These are phyloP conservation scores for Lordiphosa stackelbergi DNA, from an alignment of 1,140 invertebrate genomes.

Conservation along the genomic window DNA sequence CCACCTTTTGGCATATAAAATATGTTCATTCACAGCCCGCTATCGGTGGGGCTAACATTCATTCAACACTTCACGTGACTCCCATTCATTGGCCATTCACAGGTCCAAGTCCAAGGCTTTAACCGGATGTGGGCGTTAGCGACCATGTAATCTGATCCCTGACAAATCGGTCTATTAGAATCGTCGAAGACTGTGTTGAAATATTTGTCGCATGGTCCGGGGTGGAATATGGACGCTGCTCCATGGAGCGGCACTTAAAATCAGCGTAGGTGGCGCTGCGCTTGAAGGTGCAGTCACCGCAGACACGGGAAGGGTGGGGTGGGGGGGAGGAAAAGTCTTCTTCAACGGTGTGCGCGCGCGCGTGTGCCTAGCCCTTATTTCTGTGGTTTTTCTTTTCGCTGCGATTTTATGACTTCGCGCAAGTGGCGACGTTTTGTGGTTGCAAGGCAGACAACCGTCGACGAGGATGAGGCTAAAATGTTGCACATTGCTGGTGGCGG, in stretches of 20 bases:
- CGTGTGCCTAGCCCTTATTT: slow-evolving; percentile 77
- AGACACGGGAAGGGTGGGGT: slow-evolving; percentile 14
- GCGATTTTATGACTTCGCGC: slow-evolving; percentile 67
- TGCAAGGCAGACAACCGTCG: slow-evolving; percentile 56
- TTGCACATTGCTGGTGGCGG: slow-evolving; percentile 62
- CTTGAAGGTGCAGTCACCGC: slow-evolving; percentile 15
- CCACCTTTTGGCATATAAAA: slow-evolving; percentile 25
- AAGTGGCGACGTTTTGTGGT: slow-evolving; percentile 76
- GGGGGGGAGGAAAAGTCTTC: slow-evolving; percentile 25
- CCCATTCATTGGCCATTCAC: slow-evolving; percentile 28
- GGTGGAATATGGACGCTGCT: slow-evolving; percentile 15
- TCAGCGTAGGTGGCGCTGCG: slow-evolving; percentile 71
- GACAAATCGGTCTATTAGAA: slow-evolving; percentile 77
- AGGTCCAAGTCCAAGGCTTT: slow-evolving; percentile 23
- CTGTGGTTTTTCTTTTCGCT: slow-evolving; percentile 22
- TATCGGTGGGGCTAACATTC: slow-evolving; percentile 37
- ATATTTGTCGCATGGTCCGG: slow-evolving; percentile 71
- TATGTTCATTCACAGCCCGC: slow-evolving; percentile 50
- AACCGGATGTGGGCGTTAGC: slow-evolving; percentile 76
- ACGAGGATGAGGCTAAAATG: slow-evolving; percentile 64
- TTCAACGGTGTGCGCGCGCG: slow-evolving; percentile 21
- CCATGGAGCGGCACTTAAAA: slow-evolving; percentile 16
- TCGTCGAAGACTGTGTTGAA: slow-evolving; percentile 68
- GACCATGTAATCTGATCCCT: slow-evolving; percentile 76
- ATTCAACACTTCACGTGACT: slow-evolving; percentile 38